Conservation (phyloP, 1,140 invertebrate genomes). For the Campoletis sonorensis region DNA sequence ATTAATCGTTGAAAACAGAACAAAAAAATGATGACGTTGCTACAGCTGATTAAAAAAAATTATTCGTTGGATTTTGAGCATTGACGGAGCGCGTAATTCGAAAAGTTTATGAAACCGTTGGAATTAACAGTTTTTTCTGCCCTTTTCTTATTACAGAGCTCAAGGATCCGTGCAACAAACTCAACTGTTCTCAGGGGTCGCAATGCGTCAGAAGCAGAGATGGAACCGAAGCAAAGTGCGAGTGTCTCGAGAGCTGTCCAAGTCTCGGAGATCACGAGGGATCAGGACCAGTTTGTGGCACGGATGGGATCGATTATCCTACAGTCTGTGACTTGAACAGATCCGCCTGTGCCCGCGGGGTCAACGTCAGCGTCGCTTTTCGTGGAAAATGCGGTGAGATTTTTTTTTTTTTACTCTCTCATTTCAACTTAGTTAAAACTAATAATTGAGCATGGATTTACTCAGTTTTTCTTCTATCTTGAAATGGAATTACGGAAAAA, state of each 20-base stretch:
- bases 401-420: background rate
- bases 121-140: conserved; percentile 12
- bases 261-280: conserved; percentile 88
- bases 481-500: too few species aligned
- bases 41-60: background rate
- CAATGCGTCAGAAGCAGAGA: conserved; percentile 87
- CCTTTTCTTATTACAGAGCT: conserved; percentile 80
- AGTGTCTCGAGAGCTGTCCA: conserved; percentile 86
- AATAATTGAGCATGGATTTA: too few species aligned
- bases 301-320: conserved; percentile 84
- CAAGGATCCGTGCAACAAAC: conserved; percentile 85
- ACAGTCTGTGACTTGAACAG: conserved; percentile 89
- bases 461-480: too few species aligned
- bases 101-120: conserved; percentile 4
- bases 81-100: background rate
- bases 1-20: background rate
- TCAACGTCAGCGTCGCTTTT: conserved; percentile 91
- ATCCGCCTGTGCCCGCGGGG: conserved; percentile 84
- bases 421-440: background rate
- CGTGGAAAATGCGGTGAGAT: conserved; percentile 92
- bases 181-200: conserved; percentile 85
- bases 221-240: conserved; percentile 84
- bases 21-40: background rate
- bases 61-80: background rate
- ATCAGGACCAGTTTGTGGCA: conserved; percentile 85